phyloP scores from a whole-genome alignment of 2,888 invertebrate genomes.

The Parnassius orleans region DNA sequence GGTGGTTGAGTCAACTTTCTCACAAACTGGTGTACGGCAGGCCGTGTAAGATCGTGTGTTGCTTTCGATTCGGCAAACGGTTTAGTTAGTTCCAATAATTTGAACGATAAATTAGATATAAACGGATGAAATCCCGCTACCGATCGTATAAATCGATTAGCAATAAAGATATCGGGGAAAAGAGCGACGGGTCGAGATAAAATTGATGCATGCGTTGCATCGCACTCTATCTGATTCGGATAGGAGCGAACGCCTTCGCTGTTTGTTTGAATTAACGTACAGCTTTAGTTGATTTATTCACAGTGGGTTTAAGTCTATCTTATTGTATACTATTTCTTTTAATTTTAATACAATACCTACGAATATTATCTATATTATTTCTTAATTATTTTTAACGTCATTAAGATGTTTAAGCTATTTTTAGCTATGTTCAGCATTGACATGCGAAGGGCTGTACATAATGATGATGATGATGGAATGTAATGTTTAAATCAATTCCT shows the following conservation, averaged over 20 bases:
- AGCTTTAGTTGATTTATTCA: conserved; percentile 1
- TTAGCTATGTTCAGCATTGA: too few relatives aligned
- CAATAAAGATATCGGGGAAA: conserved; percentile 41
- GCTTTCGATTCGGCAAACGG: conserved; percentile 43
- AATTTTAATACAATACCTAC: too few relatives aligned
- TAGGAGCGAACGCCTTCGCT: conserved; percentile 21
- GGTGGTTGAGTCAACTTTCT: conserved; percentile 38
- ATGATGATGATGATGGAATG: too few relatives aligned
- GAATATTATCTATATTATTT: too few relatives aligned
- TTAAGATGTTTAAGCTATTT: too few relatives aligned
- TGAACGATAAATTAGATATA: conserved; percentile 34
- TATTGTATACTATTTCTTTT: too few relatives aligned
- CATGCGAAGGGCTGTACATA: too few relatives aligned
- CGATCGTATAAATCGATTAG: conserved; percentile 58
- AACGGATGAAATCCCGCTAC: conserved; percentile 49
- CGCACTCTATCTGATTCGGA: conserved; percentile 28
- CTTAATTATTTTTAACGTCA: too few relatives aligned
- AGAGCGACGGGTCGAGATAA: conserved; percentile 28
- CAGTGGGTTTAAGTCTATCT: not conserved
- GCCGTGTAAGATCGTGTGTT: conserved; percentile 39
- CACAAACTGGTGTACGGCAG: conserved; percentile 36
- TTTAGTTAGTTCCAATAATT: conserved; percentile 41
- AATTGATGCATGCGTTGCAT: conserved; percentile 29
- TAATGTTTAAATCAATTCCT: too few relatives aligned
- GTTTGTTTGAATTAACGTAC: conserved; percentile 27